Conservation (phyloP, 2,113 vertebrate genomes). For the Gulo gulo region DNA sequence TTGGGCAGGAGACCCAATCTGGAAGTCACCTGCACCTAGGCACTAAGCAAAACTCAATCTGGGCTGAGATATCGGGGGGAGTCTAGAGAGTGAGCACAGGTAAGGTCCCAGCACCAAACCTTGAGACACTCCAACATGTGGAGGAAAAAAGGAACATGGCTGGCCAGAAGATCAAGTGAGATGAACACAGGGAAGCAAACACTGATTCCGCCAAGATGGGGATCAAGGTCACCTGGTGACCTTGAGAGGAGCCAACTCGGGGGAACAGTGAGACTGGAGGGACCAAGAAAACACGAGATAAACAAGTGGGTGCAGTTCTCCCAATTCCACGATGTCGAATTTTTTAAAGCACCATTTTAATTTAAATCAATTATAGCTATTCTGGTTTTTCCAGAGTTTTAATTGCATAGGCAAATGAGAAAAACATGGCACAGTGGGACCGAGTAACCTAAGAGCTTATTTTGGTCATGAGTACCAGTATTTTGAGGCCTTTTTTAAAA, state of each 20-base stretch:
- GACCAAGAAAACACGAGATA: neutral
- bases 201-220: neutral
- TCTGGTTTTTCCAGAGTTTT: neutral
- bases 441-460: neutral
- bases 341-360: neutral
- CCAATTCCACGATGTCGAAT: neutral
- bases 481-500: neutral
- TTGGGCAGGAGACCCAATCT: neutral
- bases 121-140: neutral
- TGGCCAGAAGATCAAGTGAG: neutral
- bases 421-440: neutral
- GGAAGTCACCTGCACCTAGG: neutral
- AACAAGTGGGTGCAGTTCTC: neutral
- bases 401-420: neutral
- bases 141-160: neutral
- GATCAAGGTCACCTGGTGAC: neutral
- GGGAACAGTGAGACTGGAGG: accelerated
- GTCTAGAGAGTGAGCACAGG: neutral
- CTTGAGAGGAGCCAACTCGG: neutral
- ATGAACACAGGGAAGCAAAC: neutral
- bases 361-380: neutral
- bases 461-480: neutral
- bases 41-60: neutral
- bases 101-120: neutral
- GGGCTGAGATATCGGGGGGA: no score